These are phyloP conservation scores for Cuculus canorus DNA, from an alignment of 2,797 vertebrate genomes.

Conservation along the genomic window DNA sequence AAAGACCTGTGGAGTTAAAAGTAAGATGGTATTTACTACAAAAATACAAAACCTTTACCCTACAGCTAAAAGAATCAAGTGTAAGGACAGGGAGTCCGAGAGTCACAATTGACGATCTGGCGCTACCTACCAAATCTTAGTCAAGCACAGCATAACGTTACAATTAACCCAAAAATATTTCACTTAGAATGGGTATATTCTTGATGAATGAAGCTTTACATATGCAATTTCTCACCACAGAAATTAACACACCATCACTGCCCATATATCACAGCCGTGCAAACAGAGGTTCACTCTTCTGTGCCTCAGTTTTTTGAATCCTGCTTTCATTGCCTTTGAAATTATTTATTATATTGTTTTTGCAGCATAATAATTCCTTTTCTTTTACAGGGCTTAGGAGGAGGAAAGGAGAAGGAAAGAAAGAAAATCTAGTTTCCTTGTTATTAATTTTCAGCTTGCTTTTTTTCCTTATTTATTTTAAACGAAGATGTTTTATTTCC, in stretches of 20 bases:
- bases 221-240: neutral
- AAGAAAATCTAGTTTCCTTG: slow-evolving; percentile 41
- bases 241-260: neutral
- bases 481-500: slow-evolving; percentile 70
- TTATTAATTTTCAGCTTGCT: slow-evolving; percentile 61
- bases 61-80: neutral
- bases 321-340: neutral
- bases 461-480: slow-evolving; percentile 57
- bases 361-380: neutral
- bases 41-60: neutral
- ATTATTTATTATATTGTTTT: neutral
- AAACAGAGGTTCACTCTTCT: neutral
- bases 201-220: neutral
- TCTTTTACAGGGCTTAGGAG: neutral
- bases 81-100: neutral
- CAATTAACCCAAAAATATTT: neutral
- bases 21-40: neutral
- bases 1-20: neutral
- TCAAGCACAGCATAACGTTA: neutral
- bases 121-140: neutral
- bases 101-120: neutral
- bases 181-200: neutral
- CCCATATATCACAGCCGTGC: neutral
- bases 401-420: neutral
- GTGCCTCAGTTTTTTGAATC: neutral